Evolutionary conservation across 2,888 invertebrate species (phyloP).

Genomic region (Nasonovia ribisnigri): DNA sequence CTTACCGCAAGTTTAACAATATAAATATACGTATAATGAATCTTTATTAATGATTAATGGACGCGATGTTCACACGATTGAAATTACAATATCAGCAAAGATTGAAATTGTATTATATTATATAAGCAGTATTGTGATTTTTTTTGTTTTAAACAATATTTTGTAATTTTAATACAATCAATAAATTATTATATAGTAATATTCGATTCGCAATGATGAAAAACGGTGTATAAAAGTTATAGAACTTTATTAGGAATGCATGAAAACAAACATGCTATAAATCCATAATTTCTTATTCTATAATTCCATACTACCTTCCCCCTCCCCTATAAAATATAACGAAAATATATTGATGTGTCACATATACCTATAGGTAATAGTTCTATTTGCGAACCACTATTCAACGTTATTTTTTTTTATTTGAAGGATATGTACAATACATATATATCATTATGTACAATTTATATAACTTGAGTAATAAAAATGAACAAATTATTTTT

Average conservation of each 20-base stretch:
- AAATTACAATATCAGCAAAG: neutral
- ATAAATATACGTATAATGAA: neutral
- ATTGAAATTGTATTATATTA: no score
- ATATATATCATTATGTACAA: neutral
- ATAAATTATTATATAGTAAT: neutral
- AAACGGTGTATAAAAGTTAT: neutral
- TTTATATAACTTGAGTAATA: neutral
- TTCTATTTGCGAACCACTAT: neutral
- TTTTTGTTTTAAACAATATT: neutral
- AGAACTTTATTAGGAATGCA: neutral
- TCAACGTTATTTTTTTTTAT: neutral
- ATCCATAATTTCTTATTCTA: neutral
- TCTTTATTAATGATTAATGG: neutral
- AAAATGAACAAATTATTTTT: neutral
- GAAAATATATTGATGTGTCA: neutral
- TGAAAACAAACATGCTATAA: neutral
- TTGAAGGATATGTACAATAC: no score
- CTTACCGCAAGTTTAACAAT: neutral
- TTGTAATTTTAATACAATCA: neutral
- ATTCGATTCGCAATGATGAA: neutral
- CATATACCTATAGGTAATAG: neutral
- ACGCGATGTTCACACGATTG: neutral
- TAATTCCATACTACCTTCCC: neutral
- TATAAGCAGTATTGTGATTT: neutral
- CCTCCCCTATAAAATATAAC: neutral